Evolutionary conservation across 2,113 vertebrate species (phyloP).

Genomic region (Limnothrissa miodon): DNA sequence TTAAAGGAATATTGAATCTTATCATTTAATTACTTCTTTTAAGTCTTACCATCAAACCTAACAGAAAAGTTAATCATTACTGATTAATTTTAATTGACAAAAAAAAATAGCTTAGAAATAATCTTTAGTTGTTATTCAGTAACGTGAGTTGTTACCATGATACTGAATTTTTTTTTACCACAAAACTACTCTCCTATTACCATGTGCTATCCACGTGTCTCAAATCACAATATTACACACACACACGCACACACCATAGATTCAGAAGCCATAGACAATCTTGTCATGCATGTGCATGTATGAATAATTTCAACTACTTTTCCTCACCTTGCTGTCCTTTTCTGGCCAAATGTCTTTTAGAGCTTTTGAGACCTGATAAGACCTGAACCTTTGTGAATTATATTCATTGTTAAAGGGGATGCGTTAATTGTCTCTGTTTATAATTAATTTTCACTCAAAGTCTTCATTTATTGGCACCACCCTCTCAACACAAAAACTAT

Average conservation of each 20-base stretch:
- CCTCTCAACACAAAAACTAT: background rate
- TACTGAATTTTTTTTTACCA: too few relatives aligned
- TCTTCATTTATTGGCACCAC: background rate
- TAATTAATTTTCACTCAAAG: background rate
- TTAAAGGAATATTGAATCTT: too few relatives aligned
- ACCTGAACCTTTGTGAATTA: background rate
- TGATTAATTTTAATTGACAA: too few relatives aligned
- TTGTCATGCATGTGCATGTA: background rate
- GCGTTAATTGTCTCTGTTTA: background rate
- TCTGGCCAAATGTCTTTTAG: slow-evolving; percentile 44
- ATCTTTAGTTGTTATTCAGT: too few relatives aligned
- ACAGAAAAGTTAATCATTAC: too few relatives aligned
- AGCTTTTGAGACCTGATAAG: background rate
- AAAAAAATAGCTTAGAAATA: too few relatives aligned
- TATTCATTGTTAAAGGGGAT: background rate
- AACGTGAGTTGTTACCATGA: too few relatives aligned
- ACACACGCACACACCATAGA: background rate
- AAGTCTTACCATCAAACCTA: too few relatives aligned
- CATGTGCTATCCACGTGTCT: too few relatives aligned
- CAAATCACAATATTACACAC: too few relatives aligned
- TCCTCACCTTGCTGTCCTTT: slow-evolving; percentile 43
- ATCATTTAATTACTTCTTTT: too few relatives aligned
- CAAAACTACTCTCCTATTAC: too few relatives aligned
- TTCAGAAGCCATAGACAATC: slow-evolving; percentile 18
- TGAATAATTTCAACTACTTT: slow-evolving; percentile 39